Evolutionary conservation across 2,888 invertebrate species (phyloP).

Genomic region (Ctenicera cuprea): DNA sequence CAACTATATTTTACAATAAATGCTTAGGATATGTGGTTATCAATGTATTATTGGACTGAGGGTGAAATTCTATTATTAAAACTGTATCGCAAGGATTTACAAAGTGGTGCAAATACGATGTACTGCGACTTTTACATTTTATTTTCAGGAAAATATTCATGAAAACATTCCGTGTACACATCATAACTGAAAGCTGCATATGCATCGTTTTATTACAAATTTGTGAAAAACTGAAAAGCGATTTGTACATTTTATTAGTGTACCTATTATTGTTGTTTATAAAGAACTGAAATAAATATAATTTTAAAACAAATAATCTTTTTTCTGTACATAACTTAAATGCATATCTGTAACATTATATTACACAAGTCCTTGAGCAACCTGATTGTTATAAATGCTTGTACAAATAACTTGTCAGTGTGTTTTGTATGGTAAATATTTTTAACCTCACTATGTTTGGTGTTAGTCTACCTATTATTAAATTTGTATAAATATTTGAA

Average conservation of each 20-base stretch:
- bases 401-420: constrained; percentile 9
- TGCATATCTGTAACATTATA: constrained; percentile 4
- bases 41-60: constrained; percentile 18
- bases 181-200: neutral
- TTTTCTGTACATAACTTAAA: neutral
- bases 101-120: neutral
- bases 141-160: neutral
- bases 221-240: constrained; percentile 9
- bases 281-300: constrained; percentile 19
- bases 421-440: constrained; percentile 12
- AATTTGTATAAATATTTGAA: neutral
- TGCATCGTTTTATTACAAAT: neutral
- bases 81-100: neutral
- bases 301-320: neutral
- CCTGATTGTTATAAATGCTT: neutral
- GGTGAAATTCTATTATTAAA: constrained; percentile 1
- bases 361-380: too few species aligned
- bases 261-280: constrained; percentile 12
- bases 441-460: neutral
- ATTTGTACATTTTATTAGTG: constrained; percentile 24
- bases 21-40: constrained; percentile 29
- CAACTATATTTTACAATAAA: constrained; percentile 23
- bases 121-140: neutral
- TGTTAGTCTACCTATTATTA: neutral
- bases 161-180: constrained; percentile 1